phyloP scores from a whole-genome alignment of 2,113 vertebrate species.

The Callopanchax toddi region DNA sequence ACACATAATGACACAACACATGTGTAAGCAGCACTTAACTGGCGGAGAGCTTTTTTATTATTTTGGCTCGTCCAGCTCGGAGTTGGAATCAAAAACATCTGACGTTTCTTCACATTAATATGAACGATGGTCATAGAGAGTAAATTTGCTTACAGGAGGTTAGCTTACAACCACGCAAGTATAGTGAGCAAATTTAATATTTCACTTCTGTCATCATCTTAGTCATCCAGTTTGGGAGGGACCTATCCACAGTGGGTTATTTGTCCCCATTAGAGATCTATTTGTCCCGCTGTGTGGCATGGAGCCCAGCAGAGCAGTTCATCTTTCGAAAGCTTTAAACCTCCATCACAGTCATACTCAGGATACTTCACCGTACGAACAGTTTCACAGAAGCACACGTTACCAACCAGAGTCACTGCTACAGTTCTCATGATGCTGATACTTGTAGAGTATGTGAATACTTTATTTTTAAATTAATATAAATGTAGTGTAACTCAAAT shows the following conservation, averaged over 20 bases:
- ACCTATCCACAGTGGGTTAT: constrained; percentile 53
- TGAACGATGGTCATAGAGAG: neutral
- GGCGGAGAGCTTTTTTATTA: constrained; percentile 42
- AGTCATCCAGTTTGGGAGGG: constrained; percentile 22
- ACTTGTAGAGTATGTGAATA: too few species aligned
- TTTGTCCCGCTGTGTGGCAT: constrained; percentile 53
- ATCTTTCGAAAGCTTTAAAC: constrained; percentile 37
- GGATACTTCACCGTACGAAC: neutral
- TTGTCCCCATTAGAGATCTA: constrained; percentile 63
- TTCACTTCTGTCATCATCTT: constrained; percentile 34
- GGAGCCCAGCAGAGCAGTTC: constrained; percentile 28
- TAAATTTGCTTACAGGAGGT: neutral
- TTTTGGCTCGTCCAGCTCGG: constrained; percentile 4
- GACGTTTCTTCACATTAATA: neutral
- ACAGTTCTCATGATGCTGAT: too few species aligned
- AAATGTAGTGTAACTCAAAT: too few species aligned
- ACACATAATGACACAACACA: constrained; percentile 1
- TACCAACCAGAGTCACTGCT: too few species aligned
- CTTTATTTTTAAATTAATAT: too few species aligned
- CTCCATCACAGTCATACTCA: constrained; percentile 15
- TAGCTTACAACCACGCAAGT: constrained; percentile 2
- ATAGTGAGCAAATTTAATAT: neutral
- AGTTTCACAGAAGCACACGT: neutral
- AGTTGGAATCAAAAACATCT: neutral
- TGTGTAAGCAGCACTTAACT: constrained; percentile 8